These are phyloP conservation scores for Capreolus pygargus DNA, from an alignment of 2,113 vertebrate genomes.

Conservation along the genomic window DNA sequence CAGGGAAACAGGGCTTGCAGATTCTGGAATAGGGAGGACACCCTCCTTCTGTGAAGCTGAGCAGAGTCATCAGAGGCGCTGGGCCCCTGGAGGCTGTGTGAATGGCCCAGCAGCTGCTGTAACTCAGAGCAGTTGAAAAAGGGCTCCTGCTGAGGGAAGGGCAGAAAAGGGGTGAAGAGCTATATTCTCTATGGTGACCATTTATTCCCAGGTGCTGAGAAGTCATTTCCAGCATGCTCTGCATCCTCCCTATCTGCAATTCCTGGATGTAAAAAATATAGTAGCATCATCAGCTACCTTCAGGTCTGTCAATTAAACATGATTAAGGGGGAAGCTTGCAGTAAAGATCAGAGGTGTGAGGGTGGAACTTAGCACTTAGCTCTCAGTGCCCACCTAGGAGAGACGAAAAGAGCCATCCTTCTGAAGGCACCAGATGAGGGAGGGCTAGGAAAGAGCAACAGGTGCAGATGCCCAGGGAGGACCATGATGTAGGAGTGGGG, in stretches of 20 bases:
- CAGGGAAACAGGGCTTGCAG: not conserved
- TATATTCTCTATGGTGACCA: not conserved
- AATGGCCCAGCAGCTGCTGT: not conserved
- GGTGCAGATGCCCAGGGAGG: not conserved
- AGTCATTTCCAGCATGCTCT: slow-evolving; percentile 7
- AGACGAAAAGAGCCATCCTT: not conserved
- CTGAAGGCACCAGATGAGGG: not conserved
- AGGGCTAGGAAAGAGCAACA: not conserved
- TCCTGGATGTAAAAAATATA: not conserved
- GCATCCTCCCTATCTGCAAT: not conserved
- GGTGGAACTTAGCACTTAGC: slow-evolving; percentile 34
- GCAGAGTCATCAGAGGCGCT: not conserved
- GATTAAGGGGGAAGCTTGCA: slow-evolving; percentile 41
- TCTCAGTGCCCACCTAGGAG: not conserved
- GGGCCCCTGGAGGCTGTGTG: not conserved
- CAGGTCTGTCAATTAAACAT: slow-evolving; percentile 40
- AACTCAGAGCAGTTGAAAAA: not conserved
- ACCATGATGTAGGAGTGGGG: too few species aligned
- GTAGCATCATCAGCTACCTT: slow-evolving; percentile 24
- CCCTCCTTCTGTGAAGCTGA: not conserved
- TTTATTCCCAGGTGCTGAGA: slow-evolving; percentile 26
- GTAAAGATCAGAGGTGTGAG: slow-evolving; percentile 49
- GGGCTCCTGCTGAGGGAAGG: not conserved
- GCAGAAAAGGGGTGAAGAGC: not conserved
- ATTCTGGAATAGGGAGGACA: not conserved